A percentile compares a stretch with the other conserved stretches of the same genome.
These are phyloP conservation scores for Batillaria attramentaria DNA, from an alignment of 1,140 invertebrate genomes.

Conservation along the genomic window DNA sequence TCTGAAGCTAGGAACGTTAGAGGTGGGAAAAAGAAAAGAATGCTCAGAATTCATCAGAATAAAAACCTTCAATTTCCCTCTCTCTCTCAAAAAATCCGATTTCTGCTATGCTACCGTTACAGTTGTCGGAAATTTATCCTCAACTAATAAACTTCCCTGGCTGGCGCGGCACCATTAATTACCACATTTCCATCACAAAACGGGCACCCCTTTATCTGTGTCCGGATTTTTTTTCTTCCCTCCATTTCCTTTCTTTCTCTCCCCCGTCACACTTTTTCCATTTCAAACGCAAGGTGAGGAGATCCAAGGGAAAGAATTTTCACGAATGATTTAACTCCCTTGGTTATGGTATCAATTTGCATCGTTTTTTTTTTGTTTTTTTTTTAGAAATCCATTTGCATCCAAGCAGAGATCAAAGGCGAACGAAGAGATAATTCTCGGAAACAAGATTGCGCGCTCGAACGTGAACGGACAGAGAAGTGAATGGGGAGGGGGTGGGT, in stretches of 20 bases:
- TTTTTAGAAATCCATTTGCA: slow-evolving; percentile 25
- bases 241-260: neutral
- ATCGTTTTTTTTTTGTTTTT: too few species aligned
- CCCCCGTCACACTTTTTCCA: too few species aligned
- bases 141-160: neutral
- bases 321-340: neutral
- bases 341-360: slow-evolving; percentile 18
- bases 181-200: slow-evolving; percentile 6
- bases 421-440: slow-evolving; percentile 10
- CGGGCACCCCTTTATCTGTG: neutral
- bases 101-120: too few species aligned
- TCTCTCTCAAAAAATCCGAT: too few species aligned
- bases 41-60: too few species aligned
- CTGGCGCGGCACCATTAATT: neutral
- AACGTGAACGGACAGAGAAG: too few species aligned
- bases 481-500: too few species aligned
- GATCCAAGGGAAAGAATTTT: neutral
- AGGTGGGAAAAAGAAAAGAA: too few species aligned
- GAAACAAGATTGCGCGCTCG: slow-evolving; percentile 23
- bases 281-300: neutral
- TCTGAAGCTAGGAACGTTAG: too few species aligned
- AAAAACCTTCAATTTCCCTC: too few species aligned
- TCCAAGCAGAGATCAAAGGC: neutral
- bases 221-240: too few species aligned
- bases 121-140: too few species aligned